Base-by-base conservation (phyloP, 2,888 invertebrate genomes). In the Volucella inanis region DNA sequence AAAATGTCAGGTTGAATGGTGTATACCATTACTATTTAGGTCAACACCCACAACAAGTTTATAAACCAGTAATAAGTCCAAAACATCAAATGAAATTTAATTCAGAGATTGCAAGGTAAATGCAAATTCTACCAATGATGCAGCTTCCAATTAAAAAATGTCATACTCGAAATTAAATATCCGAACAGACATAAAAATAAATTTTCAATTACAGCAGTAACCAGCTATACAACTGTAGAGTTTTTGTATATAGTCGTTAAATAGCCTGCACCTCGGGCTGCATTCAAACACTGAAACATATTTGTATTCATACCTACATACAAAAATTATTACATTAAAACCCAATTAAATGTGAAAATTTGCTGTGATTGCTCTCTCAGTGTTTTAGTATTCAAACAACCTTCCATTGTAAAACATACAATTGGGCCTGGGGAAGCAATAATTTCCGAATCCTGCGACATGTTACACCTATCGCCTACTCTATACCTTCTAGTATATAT, bases 271-370 rank as follows among this genome's bases (percentile, higher is more conserved):
- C 38, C 50, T 11, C 22, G 39, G 31, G 57, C n/a, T 39, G 52
- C 10, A 72, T n/a, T 41, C 41, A 45, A 64, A 38, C 50, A 78
- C 4, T 41, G 31, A 49, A 45, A 55, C 54, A 74, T 55, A 79
- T 74, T 78, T 61, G 10, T 31, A 6, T 31, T 6, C 31, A 31
- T 31, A 31, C 31, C 18, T 22, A 22, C 47, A 67, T 50, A 62
- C 15, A 55, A 67, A 64, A 82, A 70, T 82, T 70, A 74, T 82
- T 78, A 82, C 86, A 82, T 86, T 82, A 70, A 86, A 82, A 77
- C 82, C 77, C 81, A 76, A 82, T 86, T 82, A 78, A 86, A 81
- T 47, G 77, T 55, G 74, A 82, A 81, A 85, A 74, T 82, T 78
- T 78, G 82, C 67, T 82, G 86, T 86, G 82, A 86, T 86, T 77